Base-by-base conservation (phyloP, 2,797 vertebrate genomes). In the Valencia hispanica region DNA sequence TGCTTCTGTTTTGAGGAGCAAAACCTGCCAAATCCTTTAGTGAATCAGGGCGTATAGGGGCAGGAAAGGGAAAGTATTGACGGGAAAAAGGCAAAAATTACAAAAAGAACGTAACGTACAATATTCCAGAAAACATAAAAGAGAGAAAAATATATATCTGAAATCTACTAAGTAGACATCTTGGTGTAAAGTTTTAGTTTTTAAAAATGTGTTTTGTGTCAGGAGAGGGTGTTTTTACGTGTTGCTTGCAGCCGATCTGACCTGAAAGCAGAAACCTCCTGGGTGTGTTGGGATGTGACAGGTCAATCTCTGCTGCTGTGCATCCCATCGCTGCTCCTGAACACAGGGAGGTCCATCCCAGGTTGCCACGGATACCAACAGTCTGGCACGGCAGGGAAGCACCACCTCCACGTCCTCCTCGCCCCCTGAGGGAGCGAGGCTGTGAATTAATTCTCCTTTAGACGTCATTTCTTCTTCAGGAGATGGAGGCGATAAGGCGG, bases 321-420 rank as follows among this genome's bases (percentile, higher is more conserved):
- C 69, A 45, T 74, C 66, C 70, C 18, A 2, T 10, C 17, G 59
- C 85, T 50, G 48, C 74, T 76, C 51, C 70, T 32, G 61, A 66
- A 78, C 78, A 74, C 74, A 53, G 70, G 75, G 81, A 78, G 74
- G 76, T 69, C 43, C 14, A 57, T 59, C 51, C 77, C 61, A 30
- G 75, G 91, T 92, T 93, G 84, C 93, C 90, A 92, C 84, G 87
- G 91, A 80, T 89, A 93, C 92, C 79, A 72, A 48, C 89, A 71
- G 76, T 80, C 86, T 76, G 80, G 66, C 48, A 77, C 1, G 43
- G 45, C 84, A 83, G 88, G 87, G 87, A 75, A 81, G 66, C 70
- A 39, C 47, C 68, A 36, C 34, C 47, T 27, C n/a, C 45, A 32
- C 66, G 2, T 27, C 20, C n/a, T 66, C 61, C 36, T 66, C 6